Conservation (phyloP, 2,797 vertebrate species). For the Falco concolor region DNA sequence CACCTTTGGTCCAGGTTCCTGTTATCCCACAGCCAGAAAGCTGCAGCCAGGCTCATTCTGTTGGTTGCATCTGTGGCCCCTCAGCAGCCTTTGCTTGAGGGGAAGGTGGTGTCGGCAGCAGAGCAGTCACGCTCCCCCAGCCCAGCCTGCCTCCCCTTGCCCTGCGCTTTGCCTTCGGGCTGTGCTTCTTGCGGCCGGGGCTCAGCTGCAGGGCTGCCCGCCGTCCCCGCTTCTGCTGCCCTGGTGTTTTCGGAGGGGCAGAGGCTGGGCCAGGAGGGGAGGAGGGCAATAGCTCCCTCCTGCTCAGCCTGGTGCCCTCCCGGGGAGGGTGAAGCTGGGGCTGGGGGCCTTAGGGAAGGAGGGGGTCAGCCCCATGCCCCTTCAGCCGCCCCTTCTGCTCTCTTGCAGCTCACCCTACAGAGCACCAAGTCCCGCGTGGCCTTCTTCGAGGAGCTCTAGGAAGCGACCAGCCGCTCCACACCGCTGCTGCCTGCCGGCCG, state of each 20-base stretch:
- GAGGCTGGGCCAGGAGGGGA: neutral
- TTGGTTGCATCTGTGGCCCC: no score
- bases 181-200: neutral
- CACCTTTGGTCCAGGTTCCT: neutral
- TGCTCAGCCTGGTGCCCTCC: neutral
- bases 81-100: neutral
- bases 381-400: constrained; percentile 54
- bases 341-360: neutral
- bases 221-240: neutral
- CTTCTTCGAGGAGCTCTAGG: constrained; percentile 94
- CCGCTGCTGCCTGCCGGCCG: neutral
- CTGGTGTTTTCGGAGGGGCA: accelerated
- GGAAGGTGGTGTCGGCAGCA: neutral
- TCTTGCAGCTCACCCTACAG: constrained; percentile 91
- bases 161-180: neutral
- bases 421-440: constrained; percentile 94
- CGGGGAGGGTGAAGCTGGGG: no score
- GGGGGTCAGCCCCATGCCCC: neutral
- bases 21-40: accelerated
- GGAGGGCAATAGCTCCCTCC: neutral
- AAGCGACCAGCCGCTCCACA: neutral
- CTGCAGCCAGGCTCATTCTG: accelerated
- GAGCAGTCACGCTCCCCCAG: neutral
- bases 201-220: neutral
- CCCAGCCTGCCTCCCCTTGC: neutral